phyloP scores from a whole-genome alignment of 2,113 vertebrate genomes.

The Arenaria interpres region DNA sequence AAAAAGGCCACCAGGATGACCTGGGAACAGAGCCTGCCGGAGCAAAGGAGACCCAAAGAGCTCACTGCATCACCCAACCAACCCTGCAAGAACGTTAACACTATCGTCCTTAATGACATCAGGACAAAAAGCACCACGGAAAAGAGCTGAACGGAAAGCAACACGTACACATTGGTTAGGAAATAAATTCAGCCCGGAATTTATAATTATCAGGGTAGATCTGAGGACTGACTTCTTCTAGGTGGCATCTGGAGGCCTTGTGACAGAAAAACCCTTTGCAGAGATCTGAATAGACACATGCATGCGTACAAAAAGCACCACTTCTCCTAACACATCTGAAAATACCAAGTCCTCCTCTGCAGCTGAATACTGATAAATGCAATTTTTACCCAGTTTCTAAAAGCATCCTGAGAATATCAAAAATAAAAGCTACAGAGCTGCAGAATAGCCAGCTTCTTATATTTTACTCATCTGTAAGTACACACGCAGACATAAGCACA shows the following conservation, averaged over 20 bases:
- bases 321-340: constrained; percentile 16
- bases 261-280: not conserved
- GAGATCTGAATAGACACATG: not conserved
- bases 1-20: not conserved
- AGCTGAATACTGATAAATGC: not conserved
- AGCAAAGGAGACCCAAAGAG: not conserved
- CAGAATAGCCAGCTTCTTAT: not conserved
- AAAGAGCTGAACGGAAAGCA: not conserved
- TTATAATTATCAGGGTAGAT: not conserved
- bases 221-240: not conserved
- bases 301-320: not conserved
- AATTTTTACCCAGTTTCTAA: constrained; percentile 3
- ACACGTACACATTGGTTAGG: not conserved
- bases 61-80: not conserved
- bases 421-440: not conserved
- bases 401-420: not conserved
- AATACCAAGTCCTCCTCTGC: constrained; percentile 2
- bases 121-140: not conserved
- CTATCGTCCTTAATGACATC: not conserved
- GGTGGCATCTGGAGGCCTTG: not conserved
- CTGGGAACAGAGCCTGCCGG: not conserved
- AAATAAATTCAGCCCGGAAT: constrained; percentile 1
- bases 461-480: not conserved
- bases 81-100: not conserved
- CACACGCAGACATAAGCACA: not conserved